A percentile compares a stretch with the other conserved stretches of the same genome.
Conservation (phyloP, 2,113 vertebrate genomes). For the Sturnus vulgaris region DNA sequence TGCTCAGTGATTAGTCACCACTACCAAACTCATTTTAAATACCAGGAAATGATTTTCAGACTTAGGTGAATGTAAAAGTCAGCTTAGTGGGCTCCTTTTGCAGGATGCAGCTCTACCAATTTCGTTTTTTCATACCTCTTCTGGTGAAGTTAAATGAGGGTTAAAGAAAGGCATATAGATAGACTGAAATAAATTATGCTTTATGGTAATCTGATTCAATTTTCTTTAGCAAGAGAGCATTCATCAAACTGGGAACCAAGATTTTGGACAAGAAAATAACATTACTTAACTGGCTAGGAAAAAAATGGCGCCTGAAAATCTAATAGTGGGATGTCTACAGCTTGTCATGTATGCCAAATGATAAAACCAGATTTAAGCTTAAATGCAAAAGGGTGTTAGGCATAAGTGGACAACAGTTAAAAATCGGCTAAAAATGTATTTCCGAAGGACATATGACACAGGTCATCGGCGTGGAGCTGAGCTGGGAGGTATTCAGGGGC, state of each 20-base stretch:
- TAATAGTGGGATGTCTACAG: not conserved
- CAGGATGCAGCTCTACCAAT: not conserved
- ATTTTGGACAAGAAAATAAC: slow-evolving; percentile 25
- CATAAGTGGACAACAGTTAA: not conserved
- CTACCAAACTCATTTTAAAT: not conserved
- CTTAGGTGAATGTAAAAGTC: not conserved
- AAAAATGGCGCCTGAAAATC: not conserved
- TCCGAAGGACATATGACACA: not conserved
- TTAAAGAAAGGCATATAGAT: not conserved
- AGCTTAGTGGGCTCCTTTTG: not conserved
- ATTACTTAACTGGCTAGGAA: not conserved
- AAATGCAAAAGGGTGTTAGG: not conserved
- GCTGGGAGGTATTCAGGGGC: not conserved
- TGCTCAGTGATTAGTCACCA: not conserved
- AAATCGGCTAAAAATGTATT: not conserved
- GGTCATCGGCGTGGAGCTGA: not conserved
- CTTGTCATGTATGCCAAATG: not conserved
- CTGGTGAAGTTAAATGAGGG: not conserved
- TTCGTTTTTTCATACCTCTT: not conserved
- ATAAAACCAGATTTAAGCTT: not conserved
- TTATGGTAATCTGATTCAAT: not conserved
- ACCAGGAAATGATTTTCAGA: not conserved
- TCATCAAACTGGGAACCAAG: not conserved
- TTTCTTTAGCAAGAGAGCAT: not conserved
- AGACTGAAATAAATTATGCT: slow-evolving; percentile 15